phyloP scores from a whole-genome alignment of 2,113 vertebrate species.

The Eonycteris spelaea region DNA sequence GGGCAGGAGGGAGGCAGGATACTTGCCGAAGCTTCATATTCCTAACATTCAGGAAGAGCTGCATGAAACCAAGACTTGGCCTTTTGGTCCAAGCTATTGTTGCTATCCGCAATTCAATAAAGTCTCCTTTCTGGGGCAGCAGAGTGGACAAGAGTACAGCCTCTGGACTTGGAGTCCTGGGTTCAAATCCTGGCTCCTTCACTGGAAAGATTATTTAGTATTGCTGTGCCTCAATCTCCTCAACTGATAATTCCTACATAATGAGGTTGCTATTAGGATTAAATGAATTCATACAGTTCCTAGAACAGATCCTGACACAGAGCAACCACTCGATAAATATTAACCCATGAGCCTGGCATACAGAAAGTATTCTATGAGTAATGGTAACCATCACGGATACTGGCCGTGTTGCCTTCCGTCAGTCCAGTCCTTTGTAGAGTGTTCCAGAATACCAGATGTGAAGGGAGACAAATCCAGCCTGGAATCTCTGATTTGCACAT shows the following conservation, averaged over 20 bases:
- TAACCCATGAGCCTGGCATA: neutral
- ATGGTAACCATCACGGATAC: neutral
- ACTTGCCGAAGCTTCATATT: neutral
- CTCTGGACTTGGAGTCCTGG: neutral
- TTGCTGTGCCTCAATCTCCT: neutral
- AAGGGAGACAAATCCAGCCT: neutral
- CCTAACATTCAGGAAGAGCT: neutral
- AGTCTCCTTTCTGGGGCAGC: neutral
- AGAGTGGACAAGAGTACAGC: neutral
- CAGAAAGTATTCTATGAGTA: neutral
- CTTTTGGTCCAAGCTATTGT: neutral
- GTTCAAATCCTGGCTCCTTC: neutral
- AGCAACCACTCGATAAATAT: neutral
- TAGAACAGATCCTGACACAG: neutral
- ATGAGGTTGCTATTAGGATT: neutral
- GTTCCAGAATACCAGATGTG: neutral
- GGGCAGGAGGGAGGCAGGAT: neutral
- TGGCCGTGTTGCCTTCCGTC: neutral
- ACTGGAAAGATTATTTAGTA: neutral
- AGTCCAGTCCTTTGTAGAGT: neutral
- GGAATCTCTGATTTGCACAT: neutral
- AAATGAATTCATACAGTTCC: neutral
- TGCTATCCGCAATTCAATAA: neutral
- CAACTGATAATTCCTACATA: neutral
- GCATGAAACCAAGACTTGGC: neutral